Conservation (phyloP, 92 coral and sea anemone species). For the Diadumene lineata region DNA sequence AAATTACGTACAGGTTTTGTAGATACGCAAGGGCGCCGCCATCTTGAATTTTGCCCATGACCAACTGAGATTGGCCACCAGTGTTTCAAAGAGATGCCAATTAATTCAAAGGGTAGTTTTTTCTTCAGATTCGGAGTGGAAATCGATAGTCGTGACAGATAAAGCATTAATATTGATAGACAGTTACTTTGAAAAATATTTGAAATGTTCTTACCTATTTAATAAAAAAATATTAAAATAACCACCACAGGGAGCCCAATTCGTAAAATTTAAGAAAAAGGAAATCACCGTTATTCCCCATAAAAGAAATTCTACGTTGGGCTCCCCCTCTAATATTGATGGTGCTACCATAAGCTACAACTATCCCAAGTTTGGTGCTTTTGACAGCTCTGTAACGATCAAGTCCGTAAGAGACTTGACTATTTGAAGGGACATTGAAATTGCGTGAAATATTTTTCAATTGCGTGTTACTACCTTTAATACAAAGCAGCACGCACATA, state of each 20-base stretch:
- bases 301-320: constrained; percentile 32
- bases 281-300: constrained; percentile 23
- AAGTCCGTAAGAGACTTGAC: constrained; percentile 35
- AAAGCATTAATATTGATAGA: background rate
- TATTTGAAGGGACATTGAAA: too few species aligned
- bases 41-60: constrained; percentile 31
- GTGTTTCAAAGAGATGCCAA: constrained; percentile 27
- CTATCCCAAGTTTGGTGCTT: too few species aligned
- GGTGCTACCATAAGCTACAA: constrained; percentile 57
- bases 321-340: constrained; percentile 61
- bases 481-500: too few species aligned
- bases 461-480: too few species aligned
- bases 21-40: constrained; percentile 50
- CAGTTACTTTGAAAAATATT: background rate
- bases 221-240: constrained; percentile 24
- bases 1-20: constrained; percentile 33
- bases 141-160: background rate
- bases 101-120: constrained; percentile 9
- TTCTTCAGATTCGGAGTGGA: background rate
- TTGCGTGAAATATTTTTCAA: too few species aligned
- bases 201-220: background rate
- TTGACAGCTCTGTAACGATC: constrained; percentile 56
- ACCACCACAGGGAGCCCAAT: constrained; percentile 60
- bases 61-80: constrained; percentile 30
- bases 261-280: constrained; percentile 23